Base-by-base conservation (phyloP, 2,888 invertebrate species). In the Morinoia aosen region DNA sequence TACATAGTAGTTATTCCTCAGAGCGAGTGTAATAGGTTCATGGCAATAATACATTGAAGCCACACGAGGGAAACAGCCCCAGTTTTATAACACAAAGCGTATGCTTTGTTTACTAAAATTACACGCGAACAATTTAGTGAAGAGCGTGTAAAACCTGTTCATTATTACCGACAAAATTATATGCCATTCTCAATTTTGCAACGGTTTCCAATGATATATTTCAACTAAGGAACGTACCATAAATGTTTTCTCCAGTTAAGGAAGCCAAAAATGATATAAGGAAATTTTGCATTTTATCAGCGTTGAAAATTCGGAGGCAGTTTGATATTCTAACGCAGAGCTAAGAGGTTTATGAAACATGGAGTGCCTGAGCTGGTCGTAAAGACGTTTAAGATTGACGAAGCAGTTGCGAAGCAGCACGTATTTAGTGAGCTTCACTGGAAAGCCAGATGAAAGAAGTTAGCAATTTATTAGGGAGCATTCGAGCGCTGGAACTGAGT, bases 381-480 rank as follows among this genome's bases (percentile, higher is more conserved):
- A 76, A 76, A 76, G 76, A 76, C 76, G 19, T 76, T 48, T 76
- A 76, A 76, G 25, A 76, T 76, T 76, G 76, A 76, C 25, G 76
- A 76, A 76, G 76, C 76, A 76, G 76, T 48, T 14, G 90, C 14
- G 90, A 48, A 48, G 90, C 90, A 40, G 48, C 90, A 11, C 93
- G 48, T 93, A 93, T 93, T 93, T 93, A 93, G 57, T 76, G 93
- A 19, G 93, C 56, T 48, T 57, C 39, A 48, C 57, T 48, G 57
- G 93, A 93, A 57, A 33, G 56, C 93, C 25, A 93, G 93, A 93
- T 93, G 56, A 93, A 93, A 93, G 93, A 93, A 93, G 93, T 93
- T 93, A 5, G 57, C 33, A 93, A 93, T 93, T 93, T 93, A 93
- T 93, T 57, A 93, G 25, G 93, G 19, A 93, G 93, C 93, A 93